Evolutionary conservation across 2,888 invertebrate genomes (phyloP).

Genomic region (Prenolepis imparis): DNA sequence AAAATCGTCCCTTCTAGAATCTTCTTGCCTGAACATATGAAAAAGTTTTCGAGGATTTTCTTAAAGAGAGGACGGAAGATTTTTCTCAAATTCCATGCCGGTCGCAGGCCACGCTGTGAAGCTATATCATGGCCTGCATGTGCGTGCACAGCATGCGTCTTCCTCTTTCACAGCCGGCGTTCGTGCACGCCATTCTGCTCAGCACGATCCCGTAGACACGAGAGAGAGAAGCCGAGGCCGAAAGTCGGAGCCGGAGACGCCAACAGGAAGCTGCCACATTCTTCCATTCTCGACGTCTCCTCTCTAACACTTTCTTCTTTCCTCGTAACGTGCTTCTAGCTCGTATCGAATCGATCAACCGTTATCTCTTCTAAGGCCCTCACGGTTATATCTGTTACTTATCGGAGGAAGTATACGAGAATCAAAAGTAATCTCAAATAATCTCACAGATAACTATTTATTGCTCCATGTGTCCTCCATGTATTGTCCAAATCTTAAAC

Average conservation of each 20-base stretch:
- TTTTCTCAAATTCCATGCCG: conserved; percentile 27
- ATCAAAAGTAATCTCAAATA: background rate
- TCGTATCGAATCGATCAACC: conserved; percentile 30
- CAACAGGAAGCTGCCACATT: conserved; percentile 81
- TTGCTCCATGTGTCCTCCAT: background rate
- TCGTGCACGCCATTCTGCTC: conserved; percentile 39
- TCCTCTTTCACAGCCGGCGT: conserved; percentile 56
- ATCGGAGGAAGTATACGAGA: background rate
- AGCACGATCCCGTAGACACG: conserved; percentile 44
- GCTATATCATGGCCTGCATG: conserved; percentile 19
- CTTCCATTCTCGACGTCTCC: conserved; percentile 54
- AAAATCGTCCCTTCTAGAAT: background rate
- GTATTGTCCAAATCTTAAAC: background rate
- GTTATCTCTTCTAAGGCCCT: conserved; percentile 7
- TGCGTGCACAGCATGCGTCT: conserved; percentile 56
- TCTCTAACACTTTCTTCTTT: conserved; percentile 56
- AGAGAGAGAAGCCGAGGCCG: conserved; percentile 5
- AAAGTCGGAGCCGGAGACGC: conserved; percentile 53
- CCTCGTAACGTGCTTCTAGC: conserved; percentile 47
- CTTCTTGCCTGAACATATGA: background rate
- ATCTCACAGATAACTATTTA: background rate
- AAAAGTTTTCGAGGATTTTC: background rate
- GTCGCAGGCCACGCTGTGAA: conserved; percentile 6
- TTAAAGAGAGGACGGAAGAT: background rate
- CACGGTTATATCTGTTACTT: background rate